Evolutionary conservation across 2,113 vertebrate genomes (phyloP).

Genomic region (Camarhynchus parvulus): DNA sequence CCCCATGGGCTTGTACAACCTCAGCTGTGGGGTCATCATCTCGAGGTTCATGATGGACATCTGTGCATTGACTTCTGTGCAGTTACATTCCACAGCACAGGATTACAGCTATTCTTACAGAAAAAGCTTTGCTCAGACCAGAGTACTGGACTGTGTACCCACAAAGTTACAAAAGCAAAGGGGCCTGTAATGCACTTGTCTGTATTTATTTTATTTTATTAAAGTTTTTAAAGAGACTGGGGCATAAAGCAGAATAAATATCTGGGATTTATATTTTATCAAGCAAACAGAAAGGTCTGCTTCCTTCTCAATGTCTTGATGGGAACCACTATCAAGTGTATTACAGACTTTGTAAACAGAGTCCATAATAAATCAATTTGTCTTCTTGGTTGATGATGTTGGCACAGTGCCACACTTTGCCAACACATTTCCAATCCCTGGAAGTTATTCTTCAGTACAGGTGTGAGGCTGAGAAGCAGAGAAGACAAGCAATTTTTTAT

Average conservation of each 20-base stretch:
- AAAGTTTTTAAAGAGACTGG: background rate
- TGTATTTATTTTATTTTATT: background rate
- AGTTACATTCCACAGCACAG: background rate
- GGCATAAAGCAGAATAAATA: background rate
- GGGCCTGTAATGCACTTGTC: background rate
- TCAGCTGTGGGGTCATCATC: background rate
- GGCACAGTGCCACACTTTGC: background rate
- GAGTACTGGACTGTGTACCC: background rate
- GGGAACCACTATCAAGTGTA: background rate
- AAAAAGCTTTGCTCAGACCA: background rate
- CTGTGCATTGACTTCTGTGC: background rate
- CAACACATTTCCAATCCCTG: background rate
- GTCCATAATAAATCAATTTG: background rate
- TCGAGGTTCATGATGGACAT: background rate
- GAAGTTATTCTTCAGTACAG: conserved; percentile 11
- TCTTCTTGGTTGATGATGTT: conserved; percentile 2
- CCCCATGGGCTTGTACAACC: background rate
- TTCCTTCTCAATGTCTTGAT: background rate
- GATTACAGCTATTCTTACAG: background rate
- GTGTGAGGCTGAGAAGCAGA: background rate
- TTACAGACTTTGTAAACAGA: background rate
- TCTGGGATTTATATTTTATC: background rate
- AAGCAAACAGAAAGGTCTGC: background rate
- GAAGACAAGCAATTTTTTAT: background rate
- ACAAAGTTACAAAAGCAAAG: background rate